These are phyloP conservation scores for Rattus rattus DNA, from an alignment of 2,113 vertebrate species.

Conservation along the genomic window DNA sequence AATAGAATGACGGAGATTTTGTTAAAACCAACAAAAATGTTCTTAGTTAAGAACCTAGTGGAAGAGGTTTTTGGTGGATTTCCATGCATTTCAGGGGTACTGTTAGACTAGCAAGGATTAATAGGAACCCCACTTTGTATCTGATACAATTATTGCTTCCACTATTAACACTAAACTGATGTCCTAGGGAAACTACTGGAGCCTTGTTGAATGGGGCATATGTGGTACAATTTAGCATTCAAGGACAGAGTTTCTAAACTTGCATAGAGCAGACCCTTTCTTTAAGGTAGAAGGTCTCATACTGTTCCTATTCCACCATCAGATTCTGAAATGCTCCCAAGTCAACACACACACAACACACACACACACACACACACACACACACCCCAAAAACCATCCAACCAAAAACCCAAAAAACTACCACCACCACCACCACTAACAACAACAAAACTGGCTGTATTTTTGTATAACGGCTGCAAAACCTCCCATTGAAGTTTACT, in stretches of 20 bases:
- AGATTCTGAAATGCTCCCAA: background rate
- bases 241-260: background rate
- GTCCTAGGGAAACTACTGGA: background rate
- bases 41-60: background rate
- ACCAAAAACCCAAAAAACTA: no score
- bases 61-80: background rate
- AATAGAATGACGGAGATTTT: no score
- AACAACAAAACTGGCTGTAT: background rate
- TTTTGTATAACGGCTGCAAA: background rate
- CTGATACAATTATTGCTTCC: background rate
- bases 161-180: background rate
- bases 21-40: background rate
- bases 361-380: no score
- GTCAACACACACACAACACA: background rate
- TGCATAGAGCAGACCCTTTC: background rate
- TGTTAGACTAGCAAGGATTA: background rate
- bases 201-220: background rate
- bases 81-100: background rate
- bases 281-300: background rate
- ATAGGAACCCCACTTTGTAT: background rate
- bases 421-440: background rate
- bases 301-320: background rate
- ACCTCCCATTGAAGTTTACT: background rate
- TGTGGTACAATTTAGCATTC: background rate
- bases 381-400: no score